Percentiles rank a stretch among this genome's conserved stretches.
These are phyloP conservation scores for Mesochorus sp. DNA, from an alignment of 2,888 invertebrate species.

Conservation along the genomic window DNA sequence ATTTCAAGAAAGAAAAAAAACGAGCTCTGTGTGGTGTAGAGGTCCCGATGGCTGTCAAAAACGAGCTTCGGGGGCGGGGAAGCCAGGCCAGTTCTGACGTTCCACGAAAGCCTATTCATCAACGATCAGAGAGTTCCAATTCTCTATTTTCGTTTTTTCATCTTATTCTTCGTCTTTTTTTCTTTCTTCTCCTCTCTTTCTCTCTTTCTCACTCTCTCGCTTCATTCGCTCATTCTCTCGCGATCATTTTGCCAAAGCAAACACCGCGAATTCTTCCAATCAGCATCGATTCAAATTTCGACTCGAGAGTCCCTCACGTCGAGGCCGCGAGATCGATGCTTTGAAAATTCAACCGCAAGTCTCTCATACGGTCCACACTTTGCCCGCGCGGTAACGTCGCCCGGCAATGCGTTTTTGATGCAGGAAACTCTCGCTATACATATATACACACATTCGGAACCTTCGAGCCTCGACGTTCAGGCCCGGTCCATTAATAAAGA, in stretches of 20 bases:
- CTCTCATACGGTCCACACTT: conserved; percentile 7
- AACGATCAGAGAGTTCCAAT: conserved; percentile 61
- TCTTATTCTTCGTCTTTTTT: not conserved
- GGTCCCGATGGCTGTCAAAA: conserved; percentile 60
- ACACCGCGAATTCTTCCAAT: conserved; percentile 71
- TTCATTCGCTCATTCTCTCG: conserved; percentile 20
- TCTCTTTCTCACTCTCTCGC: not conserved
- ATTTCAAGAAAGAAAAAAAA: no score
- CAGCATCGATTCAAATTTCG: conserved; percentile 69
- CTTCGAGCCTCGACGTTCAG: conserved; percentile 26
- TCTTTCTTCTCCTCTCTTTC: not conserved
- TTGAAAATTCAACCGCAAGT: conserved; percentile 23
- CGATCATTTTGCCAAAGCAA: conserved; percentile 66
- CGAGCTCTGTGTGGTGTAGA: conserved; percentile 40
- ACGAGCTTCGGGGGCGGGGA: conserved; percentile 65
- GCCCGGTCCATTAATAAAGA: conserved; percentile 75
- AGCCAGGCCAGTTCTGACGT: conserved; percentile 66
- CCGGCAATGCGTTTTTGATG: conserved; percentile 2
- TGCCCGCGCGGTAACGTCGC: conserved; percentile 16
- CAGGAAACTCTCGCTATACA: conserved; percentile 5
- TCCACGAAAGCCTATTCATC: conserved; percentile 79
- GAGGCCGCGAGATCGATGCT: conserved; percentile 24
- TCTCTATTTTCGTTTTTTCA: conserved; percentile 32
- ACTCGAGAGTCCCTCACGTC: conserved; percentile 41
- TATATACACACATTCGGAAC: not conserved